phyloP scores from a whole-genome alignment of 2,113 vertebrate genomes.

The Engystomops pustulosus region DNA sequence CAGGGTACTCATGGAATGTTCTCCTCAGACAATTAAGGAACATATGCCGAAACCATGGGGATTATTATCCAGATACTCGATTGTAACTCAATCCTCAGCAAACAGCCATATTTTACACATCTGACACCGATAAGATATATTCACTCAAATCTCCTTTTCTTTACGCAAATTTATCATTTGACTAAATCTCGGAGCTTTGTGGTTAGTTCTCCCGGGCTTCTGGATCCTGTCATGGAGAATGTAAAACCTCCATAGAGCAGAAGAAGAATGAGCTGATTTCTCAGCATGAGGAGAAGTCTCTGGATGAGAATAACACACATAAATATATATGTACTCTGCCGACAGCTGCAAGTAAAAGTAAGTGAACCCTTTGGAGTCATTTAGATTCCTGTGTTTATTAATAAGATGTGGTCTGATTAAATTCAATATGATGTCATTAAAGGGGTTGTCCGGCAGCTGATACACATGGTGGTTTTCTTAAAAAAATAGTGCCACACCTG shows the following conservation, averaged over 20 bases:
- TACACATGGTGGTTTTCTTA: too few species aligned
- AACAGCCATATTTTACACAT: slow-evolving; percentile 84
- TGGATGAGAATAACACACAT: too few species aligned
- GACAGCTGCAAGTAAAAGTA: too few species aligned
- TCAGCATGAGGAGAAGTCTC: not conserved
- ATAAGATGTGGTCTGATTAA: too few species aligned
- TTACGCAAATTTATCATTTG: slow-evolving; percentile 48
- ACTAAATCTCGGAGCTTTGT: slow-evolving; percentile 9
- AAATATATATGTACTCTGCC: too few species aligned
- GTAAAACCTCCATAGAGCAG: not conserved
- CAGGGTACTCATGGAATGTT: slow-evolving; percentile 85
- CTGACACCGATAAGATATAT: slow-evolving; percentile 79
- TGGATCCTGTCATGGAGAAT: not conserved
- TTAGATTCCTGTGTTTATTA: too few species aligned
- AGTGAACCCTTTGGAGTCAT: too few species aligned
- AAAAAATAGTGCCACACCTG: too few species aligned
- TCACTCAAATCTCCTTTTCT: slow-evolving; percentile 64
- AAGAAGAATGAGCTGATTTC: not conserved
- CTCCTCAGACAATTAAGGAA: slow-evolving; percentile 87
- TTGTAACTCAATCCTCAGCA: slow-evolving; percentile 77
- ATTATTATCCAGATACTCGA: slow-evolving; percentile 83
- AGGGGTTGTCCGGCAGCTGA: too few species aligned
- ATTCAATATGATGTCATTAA: too few species aligned
- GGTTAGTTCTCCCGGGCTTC: not conserved
- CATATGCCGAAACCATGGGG: slow-evolving; percentile 86